phyloP scores from a whole-genome alignment of 2,113 vertebrate species.

The Colinus virginianus region DNA sequence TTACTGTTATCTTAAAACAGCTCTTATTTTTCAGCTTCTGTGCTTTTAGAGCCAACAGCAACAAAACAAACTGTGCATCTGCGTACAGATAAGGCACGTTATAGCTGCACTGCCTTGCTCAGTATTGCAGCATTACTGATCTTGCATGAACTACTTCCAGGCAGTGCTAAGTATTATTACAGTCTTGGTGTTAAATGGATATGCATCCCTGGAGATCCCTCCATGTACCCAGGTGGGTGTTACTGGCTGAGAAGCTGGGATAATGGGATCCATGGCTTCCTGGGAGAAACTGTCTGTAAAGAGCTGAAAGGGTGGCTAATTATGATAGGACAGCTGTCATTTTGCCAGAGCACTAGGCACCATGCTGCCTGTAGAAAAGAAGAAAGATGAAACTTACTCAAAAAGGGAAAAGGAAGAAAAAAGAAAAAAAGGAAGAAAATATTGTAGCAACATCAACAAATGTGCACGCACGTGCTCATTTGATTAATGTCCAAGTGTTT shows the following conservation, averaged over 20 bases:
- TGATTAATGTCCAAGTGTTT: background rate
- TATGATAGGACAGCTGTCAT: background rate
- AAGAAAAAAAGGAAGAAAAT: background rate
- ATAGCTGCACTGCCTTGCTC: background rate
- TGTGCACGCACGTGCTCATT: background rate
- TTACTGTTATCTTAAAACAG: background rate
- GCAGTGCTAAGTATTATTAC: background rate
- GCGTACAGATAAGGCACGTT: background rate
- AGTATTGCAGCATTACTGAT: background rate
- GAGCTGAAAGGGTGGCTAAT: background rate
- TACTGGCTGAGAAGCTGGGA: background rate
- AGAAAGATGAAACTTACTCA: background rate
- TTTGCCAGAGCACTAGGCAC: background rate
- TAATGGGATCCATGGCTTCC: background rate
- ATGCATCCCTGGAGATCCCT: background rate
- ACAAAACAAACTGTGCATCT: background rate
- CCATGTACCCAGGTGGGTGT: rapidly evolving
- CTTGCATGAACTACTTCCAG: background rate
- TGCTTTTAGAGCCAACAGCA: background rate
- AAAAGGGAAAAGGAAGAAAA: background rate
- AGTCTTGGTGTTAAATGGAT: background rate
- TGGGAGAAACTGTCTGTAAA: background rate
- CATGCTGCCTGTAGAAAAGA: rapidly evolving
- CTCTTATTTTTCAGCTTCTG: background rate
- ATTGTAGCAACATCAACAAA: background rate